Evolutionary conservation across 2,888 invertebrate species (phyloP).

Genomic region (Drosophila stalkeri): DNA sequence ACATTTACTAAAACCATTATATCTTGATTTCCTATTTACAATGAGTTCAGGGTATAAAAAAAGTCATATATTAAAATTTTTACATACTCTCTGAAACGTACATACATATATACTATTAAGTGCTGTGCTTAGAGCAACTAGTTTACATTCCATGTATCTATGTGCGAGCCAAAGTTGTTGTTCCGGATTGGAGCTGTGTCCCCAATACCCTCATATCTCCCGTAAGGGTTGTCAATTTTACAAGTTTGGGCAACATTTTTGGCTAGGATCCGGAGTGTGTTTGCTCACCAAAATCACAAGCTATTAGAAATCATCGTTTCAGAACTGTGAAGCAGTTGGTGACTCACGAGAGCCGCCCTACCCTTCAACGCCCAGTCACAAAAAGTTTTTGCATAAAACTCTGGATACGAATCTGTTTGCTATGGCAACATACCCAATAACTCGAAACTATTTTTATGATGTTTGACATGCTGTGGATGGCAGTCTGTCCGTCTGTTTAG

Average conservation of each 20-base stretch:
- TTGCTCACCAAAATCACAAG: constrained; percentile 26
- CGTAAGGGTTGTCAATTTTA: constrained; percentile 10
- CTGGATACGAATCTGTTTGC: constrained; percentile 7
- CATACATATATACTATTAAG: neutral
- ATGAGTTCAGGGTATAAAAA: too few relatives aligned
- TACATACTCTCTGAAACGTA: neutral
- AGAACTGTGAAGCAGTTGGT: constrained; percentile 12
- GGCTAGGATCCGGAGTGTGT: constrained; percentile 7
- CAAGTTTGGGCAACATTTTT: constrained; percentile 28
- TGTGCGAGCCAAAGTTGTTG: neutral
- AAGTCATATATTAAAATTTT: too few relatives aligned
- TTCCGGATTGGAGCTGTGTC: neutral
- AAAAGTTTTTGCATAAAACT: constrained; percentile 46
- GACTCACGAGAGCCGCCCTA: neutral
- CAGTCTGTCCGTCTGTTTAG: neutral
- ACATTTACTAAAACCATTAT: too few relatives aligned
- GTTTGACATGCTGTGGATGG: neutral
- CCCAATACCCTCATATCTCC: neutral
- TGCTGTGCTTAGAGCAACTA: constrained; percentile 7
- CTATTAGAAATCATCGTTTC: constrained; percentile 33
- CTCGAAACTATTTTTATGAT: constrained; percentile 33
- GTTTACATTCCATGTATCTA: neutral
- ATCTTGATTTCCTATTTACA: too few relatives aligned
- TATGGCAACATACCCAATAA: constrained; percentile 14
- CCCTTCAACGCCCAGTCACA: neutral